Base-by-base conservation (phyloP, 2,888 invertebrate genomes). In the Chloroclysta siterata region DNA sequence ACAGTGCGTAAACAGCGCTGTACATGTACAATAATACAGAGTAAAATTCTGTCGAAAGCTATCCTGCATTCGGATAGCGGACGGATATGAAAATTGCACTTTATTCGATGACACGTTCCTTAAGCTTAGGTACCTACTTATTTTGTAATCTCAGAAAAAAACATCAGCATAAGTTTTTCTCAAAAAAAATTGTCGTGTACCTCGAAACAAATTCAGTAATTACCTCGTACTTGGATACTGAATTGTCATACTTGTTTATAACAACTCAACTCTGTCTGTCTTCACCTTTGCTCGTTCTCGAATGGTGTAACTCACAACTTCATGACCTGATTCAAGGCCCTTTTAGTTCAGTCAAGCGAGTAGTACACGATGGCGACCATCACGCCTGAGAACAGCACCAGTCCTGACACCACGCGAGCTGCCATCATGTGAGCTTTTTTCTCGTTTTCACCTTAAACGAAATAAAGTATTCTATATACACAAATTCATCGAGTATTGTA, bases 401-500 rank as follows among this genome's bases (percentile, higher is more conserved):
- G 59, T 5, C 63, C 79, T 0, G 93, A 90, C 13, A 79, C 53
- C 60, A 82, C 65, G 29, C 89, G 85, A 48, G 75, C 73, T 56
- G 73, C 70, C 60, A 79, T 60, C 14, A 89, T 76, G 60, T 72
- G 68, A 0, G 65, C 69, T 51, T 81, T 83, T 3, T 73, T 76
- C 10, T 76, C 75, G 72, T 90, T 87, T 70, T 91, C 91, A 67
- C 91, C 91, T 90, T 77, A 0, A 81, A 80, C 44, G 58, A 73
- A 46, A 17, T 8, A 22, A 53, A 50, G 1, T 11, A 39, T 13
- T 4, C 13, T n/a, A 0, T 39, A 47, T 14, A 47, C 22, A 8
- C 0, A 42, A 33, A 39, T 13, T 47, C 17, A 22, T 22, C 47
- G 10, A 22, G 8, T 46, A 46, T 33, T 33, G n/a, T n/a, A n/a